Percentiles rank a stretch among this genome's conserved stretches.
phyloP scores from a whole-genome alignment of 2,797 vertebrate species.

The Kryptopterus vitreolus region DNA sequence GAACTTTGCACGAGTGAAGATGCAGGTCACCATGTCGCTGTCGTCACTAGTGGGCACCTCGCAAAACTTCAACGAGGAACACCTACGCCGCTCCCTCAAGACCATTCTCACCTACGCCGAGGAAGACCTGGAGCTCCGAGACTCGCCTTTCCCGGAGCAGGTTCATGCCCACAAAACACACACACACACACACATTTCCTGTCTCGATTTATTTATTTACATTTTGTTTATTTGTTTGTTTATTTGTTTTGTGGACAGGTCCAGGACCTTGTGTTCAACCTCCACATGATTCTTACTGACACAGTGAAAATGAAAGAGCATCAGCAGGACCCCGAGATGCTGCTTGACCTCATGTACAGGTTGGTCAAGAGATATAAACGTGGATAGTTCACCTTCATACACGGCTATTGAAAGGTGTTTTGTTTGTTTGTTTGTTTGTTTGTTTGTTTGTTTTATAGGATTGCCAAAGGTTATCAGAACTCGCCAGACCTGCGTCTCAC shows the following conservation, averaged over 20 bases:
- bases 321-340: constrained; percentile 92
- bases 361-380: too few species aligned
- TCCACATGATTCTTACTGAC: constrained; percentile 94
- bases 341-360: constrained; percentile 94
- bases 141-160: constrained; percentile 88
- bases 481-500: constrained; percentile 91
- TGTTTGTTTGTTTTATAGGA: constrained; percentile 65
- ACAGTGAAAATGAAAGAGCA: constrained; percentile 96
- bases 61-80: constrained; percentile 88
- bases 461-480: constrained; percentile 92
- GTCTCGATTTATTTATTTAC: not conserved
- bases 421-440: not conserved
- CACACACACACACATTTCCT: not conserved
- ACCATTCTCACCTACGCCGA: constrained; percentile 90
- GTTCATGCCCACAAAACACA: constrained; percentile 56
- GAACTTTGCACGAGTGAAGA: constrained; percentile 95
- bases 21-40: constrained; percentile 94
- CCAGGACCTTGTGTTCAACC: constrained; percentile 90
- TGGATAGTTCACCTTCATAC: too few species aligned
- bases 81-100: constrained; percentile 86
- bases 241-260: constrained; percentile 73
- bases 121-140: constrained; percentile 85
- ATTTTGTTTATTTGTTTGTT: not conserved
- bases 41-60: constrained; percentile 88
- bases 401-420: not conserved